Evolutionary conservation across 64 coral and sea anemone genomes (phyloP).

Genomic region (Porites australiensis): DNA sequence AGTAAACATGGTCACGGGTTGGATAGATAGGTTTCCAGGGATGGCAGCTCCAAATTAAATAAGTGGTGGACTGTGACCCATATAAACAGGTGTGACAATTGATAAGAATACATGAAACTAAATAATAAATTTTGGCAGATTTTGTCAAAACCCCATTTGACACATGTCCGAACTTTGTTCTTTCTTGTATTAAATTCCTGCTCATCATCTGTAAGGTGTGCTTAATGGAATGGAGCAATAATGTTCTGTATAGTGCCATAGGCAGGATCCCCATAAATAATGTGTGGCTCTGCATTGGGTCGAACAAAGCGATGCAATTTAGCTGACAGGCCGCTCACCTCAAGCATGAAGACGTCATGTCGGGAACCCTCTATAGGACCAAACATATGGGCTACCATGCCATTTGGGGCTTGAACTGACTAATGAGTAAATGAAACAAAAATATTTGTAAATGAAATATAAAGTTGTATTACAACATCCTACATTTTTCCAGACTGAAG

Average conservation of each 20-base stretch:
- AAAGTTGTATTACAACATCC: constrained; percentile 57
- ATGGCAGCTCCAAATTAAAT: constrained; percentile 8
- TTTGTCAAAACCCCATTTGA: constrained; percentile 71
- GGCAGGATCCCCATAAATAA: constrained; percentile 70
- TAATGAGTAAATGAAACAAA: constrained; percentile 45
- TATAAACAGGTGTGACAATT: constrained; percentile 59
- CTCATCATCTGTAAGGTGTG: constrained; percentile 64
- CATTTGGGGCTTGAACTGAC: constrained; percentile 71
- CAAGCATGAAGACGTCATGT: constrained; percentile 63
- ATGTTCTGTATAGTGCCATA: constrained; percentile 66
- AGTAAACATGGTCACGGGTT: constrained; percentile 5
- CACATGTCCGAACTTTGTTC: constrained; percentile 56
- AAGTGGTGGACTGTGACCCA: neutral
- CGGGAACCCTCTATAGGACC: constrained; percentile 48
- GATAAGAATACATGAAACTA: constrained; percentile 52
- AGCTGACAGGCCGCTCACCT: constrained; percentile 48
- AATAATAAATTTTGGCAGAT: constrained; percentile 63
- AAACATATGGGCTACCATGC: constrained; percentile 68
- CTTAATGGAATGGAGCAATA: constrained; percentile 56
- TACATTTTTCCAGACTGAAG: constrained; percentile 55
- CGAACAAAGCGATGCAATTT: constrained; percentile 47
- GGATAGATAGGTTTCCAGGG: constrained; percentile 41
- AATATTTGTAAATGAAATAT: constrained; percentile 44
- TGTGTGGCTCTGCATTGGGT: constrained; percentile 64
- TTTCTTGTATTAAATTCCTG: constrained; percentile 66